Evolutionary conservation across 2,113 vertebrate genomes (phyloP), one percentile per base, ranked within the genome.

Genomic region (Tichodroma muraria): DNA sequence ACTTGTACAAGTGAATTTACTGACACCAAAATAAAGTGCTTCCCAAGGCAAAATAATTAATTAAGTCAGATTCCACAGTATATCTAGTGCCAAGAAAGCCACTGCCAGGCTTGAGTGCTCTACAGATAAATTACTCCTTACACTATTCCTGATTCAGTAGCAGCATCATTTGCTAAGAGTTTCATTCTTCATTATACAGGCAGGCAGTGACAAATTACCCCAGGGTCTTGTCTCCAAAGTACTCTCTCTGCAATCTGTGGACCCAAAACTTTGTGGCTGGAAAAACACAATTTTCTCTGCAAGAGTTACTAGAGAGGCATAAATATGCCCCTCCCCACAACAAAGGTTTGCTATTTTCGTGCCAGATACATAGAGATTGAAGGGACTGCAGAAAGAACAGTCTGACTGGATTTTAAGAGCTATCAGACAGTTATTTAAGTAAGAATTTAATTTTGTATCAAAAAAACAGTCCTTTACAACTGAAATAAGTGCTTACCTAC

Each of bases 31-130:
- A 95, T 82, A 77, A 95, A 90, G 42, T 37, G 42, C 82, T 21
- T 73, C 92, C 56, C 2, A 5, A 86, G 92, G 82, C 72, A 93
- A 75, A 83, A 63, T 80, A 93, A 93, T 93, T 95, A 94, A 85
- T 64, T 16, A 77, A 88, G 93, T 60, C 66, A 60, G 57, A 80
- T 52, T 93, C 52, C 76, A 66, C 27, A 56, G 80, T 17, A 1
- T 63, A 80, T 63, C 64, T n/a, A 73, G 47, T 13, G 47, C 31
- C 60, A 80, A 54, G 56, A 83, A 83, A 71, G 82, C 33, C 88
- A 94, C 42, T 7, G 56, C 52, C 56, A 37, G 66, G 64, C 52
- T 56, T 40, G 50, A 94, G 60, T 3, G 20, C 83, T 86, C 52
- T 64, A 63, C 47, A 63, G 80, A 92, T 28, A 80, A 93, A 92